Conservation (phyloP, 2,113 vertebrate species). For the Barnardius zonarius region DNA sequence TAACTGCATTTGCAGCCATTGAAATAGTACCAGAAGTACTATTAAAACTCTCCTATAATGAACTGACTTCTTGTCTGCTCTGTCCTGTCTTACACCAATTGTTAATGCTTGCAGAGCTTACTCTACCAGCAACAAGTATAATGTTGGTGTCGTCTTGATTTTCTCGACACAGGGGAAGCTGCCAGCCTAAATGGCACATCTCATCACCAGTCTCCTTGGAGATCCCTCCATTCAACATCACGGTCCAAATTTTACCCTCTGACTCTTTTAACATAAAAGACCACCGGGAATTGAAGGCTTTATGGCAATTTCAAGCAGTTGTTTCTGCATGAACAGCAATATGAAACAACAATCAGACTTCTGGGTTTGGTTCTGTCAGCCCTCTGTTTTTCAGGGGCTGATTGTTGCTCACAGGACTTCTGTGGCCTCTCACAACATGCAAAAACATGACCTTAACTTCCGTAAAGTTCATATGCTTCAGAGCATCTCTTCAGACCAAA, state of each 20-base stretch:
- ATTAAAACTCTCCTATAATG: neutral
- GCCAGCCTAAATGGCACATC: neutral
- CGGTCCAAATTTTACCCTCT: neutral
- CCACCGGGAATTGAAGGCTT: neutral
- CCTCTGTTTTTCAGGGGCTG: slow-evolving; percentile 41
- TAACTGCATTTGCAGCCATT: neutral
- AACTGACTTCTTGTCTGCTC: neutral
- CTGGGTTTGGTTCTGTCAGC: neutral
- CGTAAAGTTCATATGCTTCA: neutral
- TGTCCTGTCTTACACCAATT: neutral
- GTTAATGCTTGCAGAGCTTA: neutral
- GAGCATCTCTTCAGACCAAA: neutral
- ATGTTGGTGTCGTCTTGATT: neutral
- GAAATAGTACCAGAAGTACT: neutral
- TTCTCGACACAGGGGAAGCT: neutral
- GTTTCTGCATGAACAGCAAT: neutral
- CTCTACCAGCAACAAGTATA: neutral
- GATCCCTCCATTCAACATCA: neutral
- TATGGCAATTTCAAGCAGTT: neutral
- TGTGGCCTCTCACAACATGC: neutral
- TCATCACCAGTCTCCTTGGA: neutral
- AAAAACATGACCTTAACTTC: neutral
- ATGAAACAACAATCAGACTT: neutral
- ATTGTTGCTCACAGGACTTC: neutral
- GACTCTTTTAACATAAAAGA: neutral